Conservation (phyloP, 2,888 invertebrate species). For the Eupeodes luniger region DNA sequence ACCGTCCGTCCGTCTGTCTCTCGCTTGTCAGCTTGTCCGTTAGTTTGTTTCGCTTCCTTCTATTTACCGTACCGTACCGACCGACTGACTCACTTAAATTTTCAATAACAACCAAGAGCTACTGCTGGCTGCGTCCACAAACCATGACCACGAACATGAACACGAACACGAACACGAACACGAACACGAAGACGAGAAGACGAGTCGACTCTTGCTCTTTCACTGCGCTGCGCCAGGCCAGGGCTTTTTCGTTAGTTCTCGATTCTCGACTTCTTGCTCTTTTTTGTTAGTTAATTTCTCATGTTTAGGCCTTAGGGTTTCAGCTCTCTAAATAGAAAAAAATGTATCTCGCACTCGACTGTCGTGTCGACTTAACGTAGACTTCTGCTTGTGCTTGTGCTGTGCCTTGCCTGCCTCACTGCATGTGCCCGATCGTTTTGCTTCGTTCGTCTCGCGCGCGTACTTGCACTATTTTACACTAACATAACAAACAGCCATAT, state of each 20-base stretch:
- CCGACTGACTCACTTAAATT: constrained; percentile 33
- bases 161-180: no score
- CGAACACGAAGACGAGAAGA: background rate
- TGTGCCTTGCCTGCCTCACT: no score
- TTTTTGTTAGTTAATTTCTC: constrained; percentile 17
- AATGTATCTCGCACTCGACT: constrained; percentile 13
- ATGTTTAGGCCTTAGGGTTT: constrained; percentile 13
- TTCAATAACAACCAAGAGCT: constrained; percentile 41
- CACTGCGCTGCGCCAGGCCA: constrained; percentile 39
- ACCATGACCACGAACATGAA: constrained; percentile 24
- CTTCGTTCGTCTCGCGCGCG: background rate
- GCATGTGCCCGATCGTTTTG: background rate
- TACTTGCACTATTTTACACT: constrained; percentile 2
- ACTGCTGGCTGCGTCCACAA: constrained; percentile 36
- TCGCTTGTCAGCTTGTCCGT: constrained; percentile 24
- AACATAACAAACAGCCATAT: background rate
- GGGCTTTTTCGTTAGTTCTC: constrained; percentile 31
- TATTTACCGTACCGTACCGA: constrained; percentile 21
- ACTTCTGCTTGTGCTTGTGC: background rate
- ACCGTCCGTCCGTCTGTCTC: constrained; percentile 24
- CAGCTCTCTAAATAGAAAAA: constrained; percentile 34
- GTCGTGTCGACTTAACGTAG: background rate
- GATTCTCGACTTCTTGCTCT: background rate
- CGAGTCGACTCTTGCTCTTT: constrained; percentile 27
- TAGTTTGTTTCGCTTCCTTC: constrained; percentile 20